A percentile compares a stretch with the other conserved stretches of the same genome.
phyloP scores from a whole-genome alignment of 2,797 vertebrate genomes.

The Linurgus olivaceus region DNA sequence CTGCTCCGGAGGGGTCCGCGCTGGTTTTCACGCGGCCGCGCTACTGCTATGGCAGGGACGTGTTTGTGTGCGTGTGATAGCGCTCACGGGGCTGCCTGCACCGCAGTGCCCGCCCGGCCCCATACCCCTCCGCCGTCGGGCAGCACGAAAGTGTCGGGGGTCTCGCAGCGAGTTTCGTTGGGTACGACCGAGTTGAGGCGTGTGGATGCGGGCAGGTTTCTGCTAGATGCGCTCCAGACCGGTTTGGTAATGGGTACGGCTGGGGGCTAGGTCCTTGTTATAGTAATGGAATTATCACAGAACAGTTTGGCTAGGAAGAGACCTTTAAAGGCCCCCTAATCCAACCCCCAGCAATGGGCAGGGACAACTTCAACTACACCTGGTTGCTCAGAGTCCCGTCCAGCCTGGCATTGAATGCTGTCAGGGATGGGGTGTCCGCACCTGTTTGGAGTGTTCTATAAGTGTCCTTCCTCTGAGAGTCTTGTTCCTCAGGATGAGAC shows the following conservation, averaged over 20 bases:
- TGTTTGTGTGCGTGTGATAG: constrained; percentile 53
- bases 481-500: background rate
- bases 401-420: background rate
- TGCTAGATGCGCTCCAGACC: constrained; percentile 9
- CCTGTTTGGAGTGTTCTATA: background rate
- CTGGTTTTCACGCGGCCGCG: background rate
- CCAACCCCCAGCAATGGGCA: background rate
- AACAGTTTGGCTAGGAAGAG: background rate
- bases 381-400: background rate
- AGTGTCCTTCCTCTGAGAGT: background rate
- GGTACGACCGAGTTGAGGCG: constrained; percentile 30
- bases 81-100: constrained; percentile 12
- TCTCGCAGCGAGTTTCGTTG: constrained; percentile 12
- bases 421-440: background rate
- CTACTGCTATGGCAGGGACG: constrained; percentile 39
- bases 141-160: constrained; percentile 10
- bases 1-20: background rate
- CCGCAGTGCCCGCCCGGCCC: background rate
- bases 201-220: background rate
- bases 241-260: background rate
- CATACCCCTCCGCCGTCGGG: background rate
- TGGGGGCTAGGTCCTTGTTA: background rate
- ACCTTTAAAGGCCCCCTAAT: background rate
- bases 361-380: background rate
- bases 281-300: background rate